Evolutionary conservation across 2,888 invertebrate species (phyloP).

Genomic region (Ophion ventricosus): DNA sequence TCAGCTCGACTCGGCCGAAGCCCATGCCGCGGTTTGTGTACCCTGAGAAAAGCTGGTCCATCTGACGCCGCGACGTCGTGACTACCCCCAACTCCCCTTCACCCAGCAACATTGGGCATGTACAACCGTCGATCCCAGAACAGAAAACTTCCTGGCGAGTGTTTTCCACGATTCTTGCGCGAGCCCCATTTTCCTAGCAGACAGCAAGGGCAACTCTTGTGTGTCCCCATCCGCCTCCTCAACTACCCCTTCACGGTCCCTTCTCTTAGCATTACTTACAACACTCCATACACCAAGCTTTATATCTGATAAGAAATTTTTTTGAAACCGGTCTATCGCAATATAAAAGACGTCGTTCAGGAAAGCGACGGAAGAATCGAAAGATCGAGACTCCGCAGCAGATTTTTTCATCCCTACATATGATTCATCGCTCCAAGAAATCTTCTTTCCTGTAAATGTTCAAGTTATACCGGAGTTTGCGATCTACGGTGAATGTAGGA

Average conservation of each 20-base stretch:
- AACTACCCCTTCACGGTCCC: not conserved
- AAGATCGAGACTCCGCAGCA: not conserved
- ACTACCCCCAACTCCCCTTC: constrained; percentile 35
- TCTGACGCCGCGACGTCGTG: constrained; percentile 47
- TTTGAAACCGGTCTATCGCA: constrained; percentile 14
- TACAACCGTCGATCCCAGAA: constrained; percentile 23
- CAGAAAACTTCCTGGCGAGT: constrained; percentile 30
- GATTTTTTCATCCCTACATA: not conserved
- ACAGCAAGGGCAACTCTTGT: constrained; percentile 12
- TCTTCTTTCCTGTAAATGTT: not conserved
- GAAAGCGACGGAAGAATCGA: not conserved
- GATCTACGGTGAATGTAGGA: not conserved
- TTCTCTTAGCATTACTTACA: constrained; percentile 35
- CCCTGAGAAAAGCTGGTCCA: constrained; percentile 44
- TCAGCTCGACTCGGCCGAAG: constrained; percentile 75
- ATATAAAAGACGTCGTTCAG: not conserved
- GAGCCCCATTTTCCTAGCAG: not conserved
- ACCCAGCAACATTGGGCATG: not conserved
- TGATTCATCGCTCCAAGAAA: not conserved
- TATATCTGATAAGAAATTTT: constrained; percentile 53
- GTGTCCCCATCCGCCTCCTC: constrained; percentile 20
- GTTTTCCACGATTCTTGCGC: constrained; percentile 43
- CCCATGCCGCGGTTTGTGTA: constrained; percentile 46
- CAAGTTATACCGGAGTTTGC: not conserved
- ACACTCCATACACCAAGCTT: constrained; percentile 31